phyloP scores from a whole-genome alignment of 2,797 vertebrate genomes.

The Eulemur albifrons region DNA sequence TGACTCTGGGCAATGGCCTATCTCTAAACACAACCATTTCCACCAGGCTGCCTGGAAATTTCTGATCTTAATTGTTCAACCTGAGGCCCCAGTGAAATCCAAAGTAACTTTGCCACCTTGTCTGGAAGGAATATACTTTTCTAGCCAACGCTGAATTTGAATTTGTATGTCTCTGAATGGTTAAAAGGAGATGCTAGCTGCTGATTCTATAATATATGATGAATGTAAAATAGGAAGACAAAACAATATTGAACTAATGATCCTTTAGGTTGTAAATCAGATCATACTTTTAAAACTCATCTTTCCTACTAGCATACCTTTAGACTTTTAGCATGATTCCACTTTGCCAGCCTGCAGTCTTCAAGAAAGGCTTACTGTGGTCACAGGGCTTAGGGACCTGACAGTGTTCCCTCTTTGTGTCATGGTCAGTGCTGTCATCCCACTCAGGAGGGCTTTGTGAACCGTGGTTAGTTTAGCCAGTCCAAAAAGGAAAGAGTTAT shows the following conservation, averaged over 20 bases:
- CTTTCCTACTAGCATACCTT: not conserved
- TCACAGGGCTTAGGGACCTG: not conserved
- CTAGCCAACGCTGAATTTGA: not conserved
- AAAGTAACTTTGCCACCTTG: not conserved
- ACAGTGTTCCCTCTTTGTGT: not conserved
- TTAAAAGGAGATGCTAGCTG: not conserved
- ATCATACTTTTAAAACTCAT: not conserved
- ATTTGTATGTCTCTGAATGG: not conserved
- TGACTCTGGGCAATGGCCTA: not conserved
- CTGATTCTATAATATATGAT: not conserved
- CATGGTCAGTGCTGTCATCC: not conserved
- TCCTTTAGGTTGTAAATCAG: not conserved
- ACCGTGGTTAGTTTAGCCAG: not conserved
- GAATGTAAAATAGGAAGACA: not conserved
- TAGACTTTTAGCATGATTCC: not conserved
- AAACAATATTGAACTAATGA: not conserved
- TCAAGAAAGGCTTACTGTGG: not conserved
- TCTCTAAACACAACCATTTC: not conserved
- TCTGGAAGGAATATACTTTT: not conserved
- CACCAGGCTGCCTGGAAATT: not conserved
- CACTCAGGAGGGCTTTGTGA: not conserved
- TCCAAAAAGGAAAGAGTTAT: not conserved
- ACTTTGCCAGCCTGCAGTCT: not conserved
- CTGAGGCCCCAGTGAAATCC: not conserved
- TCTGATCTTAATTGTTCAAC: slow-evolving; percentile 1